Evolutionary conservation across 2,113 vertebrate genomes (phyloP).

Genomic region (Pseudopodoces humilis): DNA sequence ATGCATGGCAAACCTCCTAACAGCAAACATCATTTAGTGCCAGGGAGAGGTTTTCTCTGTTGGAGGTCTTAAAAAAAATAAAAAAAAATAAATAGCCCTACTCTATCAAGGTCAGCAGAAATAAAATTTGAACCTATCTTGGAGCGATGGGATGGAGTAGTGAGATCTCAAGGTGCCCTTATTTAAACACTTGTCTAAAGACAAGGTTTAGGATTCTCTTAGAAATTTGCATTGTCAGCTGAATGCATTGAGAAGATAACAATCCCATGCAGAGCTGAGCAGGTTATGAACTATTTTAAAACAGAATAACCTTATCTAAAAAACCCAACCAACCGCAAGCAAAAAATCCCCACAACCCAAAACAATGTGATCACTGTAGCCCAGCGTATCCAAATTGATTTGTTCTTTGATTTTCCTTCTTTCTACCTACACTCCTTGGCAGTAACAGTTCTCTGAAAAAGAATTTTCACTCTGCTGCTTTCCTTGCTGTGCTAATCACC

Average conservation of each 20-base stretch:
- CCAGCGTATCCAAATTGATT: not conserved
- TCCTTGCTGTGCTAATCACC: constrained; percentile 66
- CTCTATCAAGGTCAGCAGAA: not conserved
- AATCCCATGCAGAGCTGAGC: not conserved
- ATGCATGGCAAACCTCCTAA: not conserved
- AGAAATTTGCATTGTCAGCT: not conserved
- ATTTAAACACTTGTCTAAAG: not conserved
- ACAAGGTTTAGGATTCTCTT: not conserved
- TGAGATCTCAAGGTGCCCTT: constrained; percentile 2
- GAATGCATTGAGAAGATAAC: not conserved
- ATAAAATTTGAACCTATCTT: not conserved
- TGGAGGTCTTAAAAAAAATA: not conserved
- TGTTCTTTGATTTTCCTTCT: not conserved
- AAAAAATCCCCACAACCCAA: not conserved
- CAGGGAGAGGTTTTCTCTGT: not conserved
- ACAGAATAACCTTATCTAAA: not conserved
- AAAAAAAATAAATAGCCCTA: not conserved
- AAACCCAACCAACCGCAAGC: not conserved
- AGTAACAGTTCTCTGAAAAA: constrained; percentile 5
- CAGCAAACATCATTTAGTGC: not conserved
- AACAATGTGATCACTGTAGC: not conserved
- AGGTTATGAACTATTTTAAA: not conserved
- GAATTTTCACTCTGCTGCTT: constrained; percentile 44
- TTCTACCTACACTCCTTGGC: not conserved
- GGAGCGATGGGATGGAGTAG: not conserved